These are phyloP conservation scores for Kryptolebias ocellatus DNA, from an alignment of 2,797 vertebrate genomes.

Conservation along the genomic window DNA sequence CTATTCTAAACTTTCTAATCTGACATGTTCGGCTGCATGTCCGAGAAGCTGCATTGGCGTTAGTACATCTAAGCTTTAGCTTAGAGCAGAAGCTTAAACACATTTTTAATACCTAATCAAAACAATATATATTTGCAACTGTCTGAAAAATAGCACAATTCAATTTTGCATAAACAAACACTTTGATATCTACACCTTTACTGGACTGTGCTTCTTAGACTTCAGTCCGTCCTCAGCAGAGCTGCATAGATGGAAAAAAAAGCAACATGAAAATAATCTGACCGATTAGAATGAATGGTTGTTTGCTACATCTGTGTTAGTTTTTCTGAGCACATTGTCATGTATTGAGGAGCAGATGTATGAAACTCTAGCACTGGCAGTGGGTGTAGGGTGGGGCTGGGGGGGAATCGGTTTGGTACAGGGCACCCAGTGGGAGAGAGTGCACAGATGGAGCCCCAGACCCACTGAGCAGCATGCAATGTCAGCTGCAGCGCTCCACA, in stretches of 20 bases:
- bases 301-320: conserved; percentile 26
- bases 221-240: not conserved
- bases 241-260: not conserved
- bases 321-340: conserved; percentile 20
- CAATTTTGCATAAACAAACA: no score
- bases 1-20: no score
- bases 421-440: conserved; percentile 66
- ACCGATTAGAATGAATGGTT: not conserved
- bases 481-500: conserved; percentile 75
- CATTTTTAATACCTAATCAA: no score
- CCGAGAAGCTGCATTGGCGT: not conserved
- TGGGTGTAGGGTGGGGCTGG: not conserved
- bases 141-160: no score
- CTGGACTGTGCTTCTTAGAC: not conserved
- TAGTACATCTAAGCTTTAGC: not conserved
- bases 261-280: conserved; percentile 8
- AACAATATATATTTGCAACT: no score
- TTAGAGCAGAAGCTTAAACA: no score
- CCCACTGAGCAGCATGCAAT: conserved; percentile 64
- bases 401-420: conserved; percentile 27
- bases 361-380: conserved; percentile 12
- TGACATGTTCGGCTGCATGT: not conserved
- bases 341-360: conserved; percentile 8
- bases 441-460: conserved; percentile 77
- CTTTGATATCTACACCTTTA: not conserved